These are phyloP conservation scores for Vombatus ursinus DNA, from an alignment of 2,113 vertebrate genomes.

Conservation along the genomic window DNA sequence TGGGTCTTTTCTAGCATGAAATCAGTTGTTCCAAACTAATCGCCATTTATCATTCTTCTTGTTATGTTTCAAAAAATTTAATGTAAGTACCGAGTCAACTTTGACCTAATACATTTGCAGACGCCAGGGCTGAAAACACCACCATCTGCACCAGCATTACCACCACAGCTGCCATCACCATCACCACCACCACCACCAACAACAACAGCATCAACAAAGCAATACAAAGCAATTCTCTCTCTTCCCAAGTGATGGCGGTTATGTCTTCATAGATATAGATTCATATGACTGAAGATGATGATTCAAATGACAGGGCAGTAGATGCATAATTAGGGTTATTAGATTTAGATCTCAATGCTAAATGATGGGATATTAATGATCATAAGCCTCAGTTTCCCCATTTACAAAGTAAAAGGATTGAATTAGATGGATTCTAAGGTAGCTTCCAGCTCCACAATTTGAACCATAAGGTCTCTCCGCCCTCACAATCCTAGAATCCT, in stretches of 20 bases:
- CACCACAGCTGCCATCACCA: too few species aligned
- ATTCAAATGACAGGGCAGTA: not conserved
- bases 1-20: not conserved
- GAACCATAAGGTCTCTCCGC: not conserved
- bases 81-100: not conserved
- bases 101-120: not conserved
- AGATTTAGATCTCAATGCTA: not conserved
- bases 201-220: not conserved
- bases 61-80: not conserved
- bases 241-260: not conserved
- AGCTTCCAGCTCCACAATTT: not conserved
- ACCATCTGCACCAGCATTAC: too few species aligned
- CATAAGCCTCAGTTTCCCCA: not conserved
- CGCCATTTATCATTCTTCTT: not conserved
- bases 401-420: not conserved
- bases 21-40: not conserved
- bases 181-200: too few species aligned
- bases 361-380: not conserved
- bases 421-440: not conserved
- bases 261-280: not conserved
- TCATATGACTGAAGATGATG: not conserved
- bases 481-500: not conserved
- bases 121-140: not conserved
- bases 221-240: not conserved
- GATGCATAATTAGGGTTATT: not conserved